These are phyloP conservation scores for Sphyrna mokarran DNA, from an alignment of 2,113 vertebrate species.

Conservation along the genomic window DNA sequence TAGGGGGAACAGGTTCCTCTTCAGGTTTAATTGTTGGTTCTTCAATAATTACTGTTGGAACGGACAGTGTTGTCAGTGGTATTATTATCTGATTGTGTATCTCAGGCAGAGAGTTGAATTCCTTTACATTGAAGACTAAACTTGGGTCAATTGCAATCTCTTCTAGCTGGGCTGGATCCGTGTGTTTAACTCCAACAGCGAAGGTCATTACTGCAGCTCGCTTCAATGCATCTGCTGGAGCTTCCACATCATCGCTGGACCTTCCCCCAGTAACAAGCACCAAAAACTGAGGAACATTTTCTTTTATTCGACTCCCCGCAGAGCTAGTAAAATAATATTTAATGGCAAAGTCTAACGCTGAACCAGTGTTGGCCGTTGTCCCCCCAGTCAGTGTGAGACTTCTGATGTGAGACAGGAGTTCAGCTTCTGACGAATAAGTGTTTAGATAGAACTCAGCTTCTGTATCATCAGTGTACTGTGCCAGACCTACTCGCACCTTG, in stretches of 20 bases:
- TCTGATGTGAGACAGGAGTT: constrained; percentile 65
- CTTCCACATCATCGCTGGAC: constrained; percentile 69
- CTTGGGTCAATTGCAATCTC: constrained; percentile 78
- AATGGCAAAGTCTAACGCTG: constrained; percentile 72
- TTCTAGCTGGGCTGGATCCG: constrained; percentile 58
- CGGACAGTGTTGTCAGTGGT: constrained; percentile 50
- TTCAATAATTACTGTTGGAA: not conserved
- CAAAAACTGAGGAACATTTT: constrained; percentile 79
- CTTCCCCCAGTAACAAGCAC: constrained; percentile 78
- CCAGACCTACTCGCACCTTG: constrained; percentile 72
- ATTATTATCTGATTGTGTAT: constrained; percentile 51
- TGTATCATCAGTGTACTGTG: constrained; percentile 80
- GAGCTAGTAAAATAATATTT: constrained; percentile 68
- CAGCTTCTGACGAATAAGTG: constrained; percentile 63
- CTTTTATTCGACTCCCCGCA: constrained; percentile 69
- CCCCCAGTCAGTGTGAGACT: constrained; percentile 74
- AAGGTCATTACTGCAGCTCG: constrained; percentile 72
- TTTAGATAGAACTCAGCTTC: constrained; percentile 81
- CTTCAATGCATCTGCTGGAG: constrained; percentile 61
- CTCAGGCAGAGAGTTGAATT: constrained; percentile 50
- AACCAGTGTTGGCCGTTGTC: constrained; percentile 64
- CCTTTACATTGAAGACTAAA: constrained; percentile 64
- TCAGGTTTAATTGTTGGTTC: not conserved
- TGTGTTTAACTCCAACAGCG: constrained; percentile 72
- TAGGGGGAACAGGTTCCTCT: constrained; percentile 23